Conservation (phyloP, 2,113 vertebrate genomes). For the Hyperoodon ampullatus region DNA sequence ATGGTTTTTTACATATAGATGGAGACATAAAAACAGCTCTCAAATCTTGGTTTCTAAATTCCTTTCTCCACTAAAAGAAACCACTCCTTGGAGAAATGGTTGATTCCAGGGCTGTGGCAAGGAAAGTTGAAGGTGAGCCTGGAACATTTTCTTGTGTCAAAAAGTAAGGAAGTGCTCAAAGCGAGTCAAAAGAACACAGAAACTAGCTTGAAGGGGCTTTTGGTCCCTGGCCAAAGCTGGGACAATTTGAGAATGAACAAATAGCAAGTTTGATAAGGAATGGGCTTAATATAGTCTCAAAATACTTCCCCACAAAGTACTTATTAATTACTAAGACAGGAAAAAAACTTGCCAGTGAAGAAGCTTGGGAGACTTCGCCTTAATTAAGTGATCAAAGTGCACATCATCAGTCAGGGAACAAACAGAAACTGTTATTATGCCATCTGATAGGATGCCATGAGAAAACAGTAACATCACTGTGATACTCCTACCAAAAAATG, state of each 20-base stretch:
- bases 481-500: not conserved
- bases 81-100: not conserved
- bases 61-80: conserved; percentile 1
- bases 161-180: conserved; percentile 7
- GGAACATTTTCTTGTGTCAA: not conserved
- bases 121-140: not conserved
- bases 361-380: not conserved
- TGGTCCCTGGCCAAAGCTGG: not conserved
- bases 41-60: conserved; percentile 23
- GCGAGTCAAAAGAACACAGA: conserved; percentile 16
- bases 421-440: not conserved
- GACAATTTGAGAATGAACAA: not conserved
- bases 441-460: not conserved
- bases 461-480: not conserved
- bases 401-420: not conserved
- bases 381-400: not conserved
- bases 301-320: not conserved
- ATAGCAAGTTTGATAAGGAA: not conserved
- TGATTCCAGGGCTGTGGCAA: not conserved
- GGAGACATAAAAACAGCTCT: not conserved
- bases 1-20: not conserved
- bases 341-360: not conserved
- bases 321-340: not conserved
- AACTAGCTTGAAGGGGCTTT: conserved; percentile 1
- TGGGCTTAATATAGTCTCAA: not conserved